These are phyloP conservation scores for Busseola fusca DNA, from an alignment of 2,888 invertebrate species.

Conservation along the genomic window DNA sequence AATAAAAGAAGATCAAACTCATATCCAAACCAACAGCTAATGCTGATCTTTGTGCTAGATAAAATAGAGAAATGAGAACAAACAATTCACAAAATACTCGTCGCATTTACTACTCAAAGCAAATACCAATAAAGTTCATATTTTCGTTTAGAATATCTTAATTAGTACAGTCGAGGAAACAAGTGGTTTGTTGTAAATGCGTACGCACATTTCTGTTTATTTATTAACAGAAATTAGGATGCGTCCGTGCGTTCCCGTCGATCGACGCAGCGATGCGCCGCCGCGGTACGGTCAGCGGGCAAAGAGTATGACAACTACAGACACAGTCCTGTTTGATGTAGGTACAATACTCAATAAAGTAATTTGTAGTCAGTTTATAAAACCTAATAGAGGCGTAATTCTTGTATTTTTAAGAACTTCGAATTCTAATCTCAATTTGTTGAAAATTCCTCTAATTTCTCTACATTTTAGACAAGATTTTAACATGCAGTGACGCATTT, in stretches of 20 bases:
- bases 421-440: not conserved
- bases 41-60: not conserved
- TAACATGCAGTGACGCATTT: no score
- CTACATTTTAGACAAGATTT: not conserved
- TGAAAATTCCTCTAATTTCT: not conserved
- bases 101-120: not conserved
- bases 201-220: conserved; percentile 67
- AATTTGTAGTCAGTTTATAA: not conserved
- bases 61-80: not conserved
- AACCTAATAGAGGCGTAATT: not conserved
- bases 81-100: not conserved
- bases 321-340: conserved; percentile 12
- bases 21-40: no score
- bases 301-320: conserved; percentile 63
- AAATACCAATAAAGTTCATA: not conserved
- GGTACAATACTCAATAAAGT: conserved; percentile 32
- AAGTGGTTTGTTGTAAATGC: conserved; percentile 52
- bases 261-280: conserved; percentile 72
- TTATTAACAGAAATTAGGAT: conserved; percentile 70
- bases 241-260: conserved; percentile 61
- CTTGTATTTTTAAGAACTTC: not conserved
- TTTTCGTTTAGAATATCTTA: conserved; percentile 14
- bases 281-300: conserved; percentile 68
- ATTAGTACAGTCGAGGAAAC: conserved; percentile 42
- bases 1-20: not conserved